Percentiles rank a stretch among this genome's conserved stretches.
These are phyloP conservation scores for Papilio protenor DNA, from an alignment of 2,888 invertebrate genomes.

Conservation along the genomic window DNA sequence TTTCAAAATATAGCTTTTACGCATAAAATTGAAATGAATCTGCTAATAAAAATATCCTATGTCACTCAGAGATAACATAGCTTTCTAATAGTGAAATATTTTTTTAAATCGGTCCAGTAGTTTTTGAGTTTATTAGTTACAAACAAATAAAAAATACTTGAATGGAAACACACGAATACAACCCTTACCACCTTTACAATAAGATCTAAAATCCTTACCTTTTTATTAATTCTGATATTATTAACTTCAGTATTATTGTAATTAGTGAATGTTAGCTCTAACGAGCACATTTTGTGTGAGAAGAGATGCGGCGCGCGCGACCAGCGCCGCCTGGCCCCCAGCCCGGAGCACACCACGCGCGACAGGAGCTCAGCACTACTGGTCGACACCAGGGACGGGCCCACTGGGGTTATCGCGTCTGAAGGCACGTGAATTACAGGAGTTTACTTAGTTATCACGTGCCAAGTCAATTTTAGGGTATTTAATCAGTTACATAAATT, in stretches of 20 bases:
- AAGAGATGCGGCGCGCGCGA: slow-evolving; percentile 92
- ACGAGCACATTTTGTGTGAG: slow-evolving; percentile 91
- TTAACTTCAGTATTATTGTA: slow-evolving; percentile 86
- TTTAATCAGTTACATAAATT: no score
- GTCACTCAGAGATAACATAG: no score
- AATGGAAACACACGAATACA: background rate
- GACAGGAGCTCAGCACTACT: slow-evolving; percentile 87
- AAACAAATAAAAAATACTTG: no score
- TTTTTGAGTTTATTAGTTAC: no score
- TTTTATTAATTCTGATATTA: slow-evolving; percentile 88
- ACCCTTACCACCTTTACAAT: background rate
- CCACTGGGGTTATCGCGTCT: slow-evolving; percentile 84
- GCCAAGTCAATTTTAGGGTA: background rate
- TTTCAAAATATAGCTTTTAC: no score
- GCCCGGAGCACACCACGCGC: slow-evolving; percentile 88
- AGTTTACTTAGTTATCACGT: background rate
- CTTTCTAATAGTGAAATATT: no score
- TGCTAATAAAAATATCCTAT: no score
- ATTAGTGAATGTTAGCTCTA: slow-evolving; percentile 93
- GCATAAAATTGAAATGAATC: no score
- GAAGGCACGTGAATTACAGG: background rate
- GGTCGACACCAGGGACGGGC: slow-evolving; percentile 84
- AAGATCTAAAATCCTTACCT: slow-evolving; percentile 80
- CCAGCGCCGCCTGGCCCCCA: slow-evolving; percentile 86
- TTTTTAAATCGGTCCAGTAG: no score